These are phyloP conservation scores for Chelonus insularis DNA, from an alignment of 1,140 invertebrate genomes.

Conservation along the genomic window DNA sequence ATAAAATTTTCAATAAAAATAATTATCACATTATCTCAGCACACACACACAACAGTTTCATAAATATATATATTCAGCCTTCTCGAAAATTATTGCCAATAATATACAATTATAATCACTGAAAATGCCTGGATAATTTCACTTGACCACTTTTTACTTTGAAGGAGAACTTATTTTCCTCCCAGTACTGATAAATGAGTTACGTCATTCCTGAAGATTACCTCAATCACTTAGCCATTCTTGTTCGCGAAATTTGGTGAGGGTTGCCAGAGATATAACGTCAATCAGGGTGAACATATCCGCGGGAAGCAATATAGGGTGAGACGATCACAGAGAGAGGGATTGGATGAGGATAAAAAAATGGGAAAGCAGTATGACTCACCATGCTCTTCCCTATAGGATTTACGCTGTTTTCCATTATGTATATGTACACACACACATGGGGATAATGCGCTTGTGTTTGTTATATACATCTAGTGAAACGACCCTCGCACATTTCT, in stretches of 20 bases:
- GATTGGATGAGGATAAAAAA: slow-evolving; percentile 18
- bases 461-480: no score
- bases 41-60: no score
- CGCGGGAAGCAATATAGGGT: slow-evolving; percentile 1
- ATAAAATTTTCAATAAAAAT: no score
- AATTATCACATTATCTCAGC: no score
- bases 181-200: neutral
- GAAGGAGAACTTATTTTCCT: no score
- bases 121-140: no score
- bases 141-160: no score
- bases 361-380: slow-evolving; percentile 49
- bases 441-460: neutral
- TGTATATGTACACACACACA: slow-evolving; percentile 21
- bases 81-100: no score
- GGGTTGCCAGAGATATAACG: slow-evolving; percentile 7
- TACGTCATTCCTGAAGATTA: neutral
- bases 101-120: no score
- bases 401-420: slow-evolving; percentile 26
- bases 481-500: neutral
- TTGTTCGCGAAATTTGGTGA: neutral
- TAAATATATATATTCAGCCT: no score
- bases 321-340: neutral
- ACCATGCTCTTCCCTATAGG: slow-evolving; percentile 38
- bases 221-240: slow-evolving; percentile 7
- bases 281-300: slow-evolving; percentile 24